A percentile compares a stretch with the other conserved stretches of the same genome.
Conservation (phyloP, 1,140 invertebrate species). For the Trichonephila clavipes region DNA sequence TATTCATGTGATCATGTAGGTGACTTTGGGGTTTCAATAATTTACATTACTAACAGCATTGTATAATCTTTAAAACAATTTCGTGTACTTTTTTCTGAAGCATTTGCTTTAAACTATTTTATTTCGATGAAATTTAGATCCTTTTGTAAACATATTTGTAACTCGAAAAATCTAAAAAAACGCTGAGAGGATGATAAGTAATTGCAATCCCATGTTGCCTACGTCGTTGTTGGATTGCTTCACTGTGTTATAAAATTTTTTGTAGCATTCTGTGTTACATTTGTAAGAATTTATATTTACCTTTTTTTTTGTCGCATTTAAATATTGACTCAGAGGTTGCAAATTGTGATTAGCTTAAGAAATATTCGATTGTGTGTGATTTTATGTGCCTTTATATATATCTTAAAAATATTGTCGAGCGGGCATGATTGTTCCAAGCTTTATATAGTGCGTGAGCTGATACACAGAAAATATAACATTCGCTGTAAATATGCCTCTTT, state of each 20-base stretch:
- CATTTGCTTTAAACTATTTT: too few relatives aligned
- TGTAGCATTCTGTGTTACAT: constrained; percentile 10
- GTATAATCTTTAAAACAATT: too few relatives aligned
- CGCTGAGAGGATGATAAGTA: too few relatives aligned
- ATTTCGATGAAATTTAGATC: too few relatives aligned
- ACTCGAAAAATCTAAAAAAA: too few relatives aligned
- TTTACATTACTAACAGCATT: not conserved
- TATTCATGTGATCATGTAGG: not conserved
- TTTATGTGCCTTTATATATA: constrained; percentile 72
- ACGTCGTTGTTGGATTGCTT: constrained; percentile 5
- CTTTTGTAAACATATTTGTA: too few relatives aligned
- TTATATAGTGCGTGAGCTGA: not conserved
- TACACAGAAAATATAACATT: constrained; percentile 9
- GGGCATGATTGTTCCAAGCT: constrained; percentile 55
- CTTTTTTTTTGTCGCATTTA: constrained; percentile 16
- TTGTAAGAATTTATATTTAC: constrained; percentile 22
- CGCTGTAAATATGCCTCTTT: constrained; percentile 54
- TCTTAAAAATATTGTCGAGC: constrained; percentile 21
- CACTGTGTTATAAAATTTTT: too few relatives aligned
- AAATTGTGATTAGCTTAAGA: constrained; percentile 62
- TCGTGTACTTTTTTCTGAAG: too few relatives aligned
- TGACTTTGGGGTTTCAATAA: not conserved
- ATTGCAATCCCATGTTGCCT: not conserved
- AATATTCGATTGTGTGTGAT: constrained; percentile 63
- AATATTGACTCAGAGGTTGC: constrained; percentile 42